A percentile compares a stretch with the other conserved stretches of the same genome.
phyloP scores from a whole-genome alignment of 2,113 vertebrate genomes.

The Oncorhynchus nerka region DNA sequence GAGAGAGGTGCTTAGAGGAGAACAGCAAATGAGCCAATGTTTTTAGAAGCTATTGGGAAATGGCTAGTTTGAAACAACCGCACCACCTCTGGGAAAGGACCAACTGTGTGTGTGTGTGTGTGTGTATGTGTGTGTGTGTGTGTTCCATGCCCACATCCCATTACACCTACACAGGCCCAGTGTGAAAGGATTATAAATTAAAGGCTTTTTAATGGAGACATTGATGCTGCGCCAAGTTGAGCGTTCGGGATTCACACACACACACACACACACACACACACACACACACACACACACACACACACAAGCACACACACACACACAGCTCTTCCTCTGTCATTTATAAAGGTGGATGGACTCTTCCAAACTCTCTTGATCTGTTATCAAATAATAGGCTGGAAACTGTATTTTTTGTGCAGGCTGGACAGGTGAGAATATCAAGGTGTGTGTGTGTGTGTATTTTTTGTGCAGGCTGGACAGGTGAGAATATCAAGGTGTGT shows the following conservation, averaged over 20 bases:
- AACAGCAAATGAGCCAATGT: constrained; percentile 22
- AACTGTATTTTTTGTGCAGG: constrained; percentile 14
- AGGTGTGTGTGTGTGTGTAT: not conserved
- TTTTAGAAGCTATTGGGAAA: constrained; percentile 23
- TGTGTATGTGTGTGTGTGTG: not conserved
- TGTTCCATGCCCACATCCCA: constrained; percentile 43
- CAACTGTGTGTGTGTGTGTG: not conserved
- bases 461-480: not conserved
- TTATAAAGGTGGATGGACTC: constrained; percentile 17
- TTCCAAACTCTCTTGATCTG: constrained; percentile 24
- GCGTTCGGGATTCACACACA: not conserved
- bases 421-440: not conserved
- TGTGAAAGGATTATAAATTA: constrained; percentile 62
- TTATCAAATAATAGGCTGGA: constrained; percentile 52
- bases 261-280: not conserved
- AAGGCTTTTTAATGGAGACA: constrained; percentile 43
- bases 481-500: too few species aligned
- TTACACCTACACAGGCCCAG: constrained; percentile 55
- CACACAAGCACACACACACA: not conserved
- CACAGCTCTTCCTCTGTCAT: not conserved
- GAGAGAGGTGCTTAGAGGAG: not conserved
- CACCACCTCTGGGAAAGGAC: constrained; percentile 44
- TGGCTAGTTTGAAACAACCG: constrained; percentile 30
- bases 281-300: not conserved
- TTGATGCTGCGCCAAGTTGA: not conserved